Base-by-base conservation (phyloP, 1,140 invertebrate genomes). In the Rhyzopertha dominica region DNA sequence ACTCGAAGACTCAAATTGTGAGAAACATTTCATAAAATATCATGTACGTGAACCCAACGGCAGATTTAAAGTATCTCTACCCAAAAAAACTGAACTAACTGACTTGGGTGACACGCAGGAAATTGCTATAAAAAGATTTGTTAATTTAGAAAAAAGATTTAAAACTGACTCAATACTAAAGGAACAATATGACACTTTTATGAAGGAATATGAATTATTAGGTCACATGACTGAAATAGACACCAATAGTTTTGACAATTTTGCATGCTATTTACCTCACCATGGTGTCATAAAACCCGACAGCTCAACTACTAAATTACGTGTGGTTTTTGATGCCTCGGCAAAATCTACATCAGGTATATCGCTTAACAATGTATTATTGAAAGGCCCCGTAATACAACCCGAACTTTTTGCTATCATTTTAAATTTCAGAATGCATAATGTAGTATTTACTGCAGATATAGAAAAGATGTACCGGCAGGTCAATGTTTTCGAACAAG, bases 381-480 rank as follows among this genome's bases (percentile, higher is more conserved):
- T 42, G 8, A 32, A 47, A 8, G 62, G 62, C 2, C 57, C 58
- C 1, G 59, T 41, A n/a, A 26, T 60, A 3, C 62, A 63, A 40
- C 5, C 46, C 5, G 49, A 57, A 20, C 41, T 66, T 2, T 49
- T 58, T 10, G 25, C 54, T 5, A 54, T 66, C 17, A 43, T 66
- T 16, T 14, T 53, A 10, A 16, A 49, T 17, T 54, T 59, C 31
- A n/a, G 53, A 12, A 23, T 39, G 14, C 34, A 46, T 24, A 19
- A 20, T 13, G 24, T 32, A 28, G 54, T 56, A 3, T 14, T 61
- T 5, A 46, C 35, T 17, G 62, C 58, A 2, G 71, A 74, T 31
- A 61, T 73, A 2, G 41, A 49, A 12, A 67, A 70, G 46, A 74
- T 74, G 69, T 76, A 70, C 47, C 34, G 70, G 9, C 66, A 68